These are phyloP conservation scores for Phaethon lepturus DNA, from an alignment of 2,113 vertebrate genomes.

Conservation along the genomic window DNA sequence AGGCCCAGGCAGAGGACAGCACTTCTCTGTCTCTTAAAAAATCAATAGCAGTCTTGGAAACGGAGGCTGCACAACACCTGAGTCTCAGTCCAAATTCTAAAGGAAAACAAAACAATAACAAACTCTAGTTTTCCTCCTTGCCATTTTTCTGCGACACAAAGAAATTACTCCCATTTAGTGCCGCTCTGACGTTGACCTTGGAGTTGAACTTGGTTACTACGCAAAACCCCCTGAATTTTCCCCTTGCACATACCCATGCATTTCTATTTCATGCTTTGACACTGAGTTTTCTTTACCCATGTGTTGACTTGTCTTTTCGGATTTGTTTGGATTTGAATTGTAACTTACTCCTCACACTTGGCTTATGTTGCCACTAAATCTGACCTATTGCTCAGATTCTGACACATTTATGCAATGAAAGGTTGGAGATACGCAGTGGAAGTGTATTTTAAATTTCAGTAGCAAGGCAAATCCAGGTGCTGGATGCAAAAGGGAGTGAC, in stretches of 20 bases:
- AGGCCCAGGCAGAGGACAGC: not conserved
- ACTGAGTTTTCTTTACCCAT: not conserved
- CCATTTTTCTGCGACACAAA: not conserved
- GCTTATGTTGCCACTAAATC: not conserved
- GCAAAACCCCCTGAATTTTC: not conserved
- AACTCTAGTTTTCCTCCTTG: not conserved
- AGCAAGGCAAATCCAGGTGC: not conserved
- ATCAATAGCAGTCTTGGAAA: not conserved
- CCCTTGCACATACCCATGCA: not conserved
- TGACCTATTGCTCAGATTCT: not conserved
- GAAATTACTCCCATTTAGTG: not conserved
- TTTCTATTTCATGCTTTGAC: not conserved
- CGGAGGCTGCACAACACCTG: not conserved
- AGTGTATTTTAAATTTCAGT: not conserved
- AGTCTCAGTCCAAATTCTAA: not conserved
- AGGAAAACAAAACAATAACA: conserved; percentile 1
- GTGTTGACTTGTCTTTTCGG: not conserved
- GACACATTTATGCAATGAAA: not conserved
- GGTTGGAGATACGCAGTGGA: not conserved
- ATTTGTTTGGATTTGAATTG: not conserved
- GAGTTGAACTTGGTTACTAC: not conserved
- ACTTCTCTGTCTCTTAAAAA: not conserved
- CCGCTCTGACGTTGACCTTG: not conserved
- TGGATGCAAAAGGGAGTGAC: not conserved
- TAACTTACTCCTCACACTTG: not conserved